Evolutionary conservation across 2,888 invertebrate genomes (phyloP).

Genomic region (Lobophora halterata): DNA sequence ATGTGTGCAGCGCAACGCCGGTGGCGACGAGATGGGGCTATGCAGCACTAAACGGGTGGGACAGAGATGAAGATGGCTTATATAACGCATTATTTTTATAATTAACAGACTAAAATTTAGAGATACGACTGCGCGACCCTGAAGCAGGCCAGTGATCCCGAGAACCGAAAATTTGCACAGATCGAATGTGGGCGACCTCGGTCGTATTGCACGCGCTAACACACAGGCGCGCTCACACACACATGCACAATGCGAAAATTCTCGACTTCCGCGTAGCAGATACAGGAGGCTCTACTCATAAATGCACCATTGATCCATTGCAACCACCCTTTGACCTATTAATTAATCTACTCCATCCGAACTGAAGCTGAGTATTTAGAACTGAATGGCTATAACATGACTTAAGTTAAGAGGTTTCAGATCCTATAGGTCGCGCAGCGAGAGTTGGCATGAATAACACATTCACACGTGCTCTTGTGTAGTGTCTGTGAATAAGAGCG

Average conservation of each 20-base stretch:
- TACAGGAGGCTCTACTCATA: constrained; percentile 25
- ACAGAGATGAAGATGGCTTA: constrained; percentile 55
- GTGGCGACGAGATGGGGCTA: constrained; percentile 48
- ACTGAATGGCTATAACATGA: too few relatives aligned
- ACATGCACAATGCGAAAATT: constrained; percentile 52
- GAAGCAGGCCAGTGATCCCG: constrained; percentile 73
- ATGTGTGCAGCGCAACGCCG: constrained; percentile 65
- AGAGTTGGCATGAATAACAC: too few relatives aligned
- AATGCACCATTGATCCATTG: constrained; percentile 31
- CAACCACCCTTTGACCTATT: constrained; percentile 30
- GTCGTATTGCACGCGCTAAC: constrained; percentile 61
- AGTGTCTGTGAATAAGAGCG: too few relatives aligned
- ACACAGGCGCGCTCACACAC: constrained; percentile 44
- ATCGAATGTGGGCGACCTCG: constrained; percentile 81
- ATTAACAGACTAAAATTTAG: constrained; percentile 80
- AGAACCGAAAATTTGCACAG: constrained; percentile 77
- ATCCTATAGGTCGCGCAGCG: too few relatives aligned
- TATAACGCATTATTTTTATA: constrained; percentile 81
- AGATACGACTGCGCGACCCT: constrained; percentile 76
- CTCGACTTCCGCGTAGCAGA: constrained; percentile 69
- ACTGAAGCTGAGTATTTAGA: constrained; percentile 23
- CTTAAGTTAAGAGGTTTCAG: too few relatives aligned
- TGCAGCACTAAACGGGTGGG: constrained; percentile 35
- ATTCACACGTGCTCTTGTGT: too few relatives aligned
- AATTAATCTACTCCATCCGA: constrained; percentile 27